Evolutionary conservation across 92 coral and sea anemone species (phyloP), one percentile per base, ranked within the genome.

Genomic region (Galaxea fascicularis): DNA sequence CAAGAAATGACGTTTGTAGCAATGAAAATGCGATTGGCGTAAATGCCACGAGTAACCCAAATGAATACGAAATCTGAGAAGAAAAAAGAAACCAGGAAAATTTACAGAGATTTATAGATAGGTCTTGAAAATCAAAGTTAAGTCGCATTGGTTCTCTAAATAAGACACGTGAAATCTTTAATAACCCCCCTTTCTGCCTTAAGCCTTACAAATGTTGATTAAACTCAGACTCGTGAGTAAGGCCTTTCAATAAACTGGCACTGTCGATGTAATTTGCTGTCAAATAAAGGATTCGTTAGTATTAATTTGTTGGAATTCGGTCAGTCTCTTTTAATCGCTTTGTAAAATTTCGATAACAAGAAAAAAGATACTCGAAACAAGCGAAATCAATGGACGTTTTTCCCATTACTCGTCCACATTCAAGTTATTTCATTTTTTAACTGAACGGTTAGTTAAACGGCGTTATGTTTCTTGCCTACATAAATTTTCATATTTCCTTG

Each of bases 261-360:
- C 15, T 64, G 52, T 14, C 27, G 12, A 21, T 54, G 80, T 51
- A 35, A 51, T 75, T 4, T 24, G 18, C 12, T 31, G 67, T 54
- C 68, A 75, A 75, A 75, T 22, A 57, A 12, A n/a, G 67, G 16
- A 17, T 21, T 27, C 28, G 57, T 75, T 54, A 3, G 57, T 3
- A 56, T 75, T 54, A 75, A 56, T 75, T 26, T 56, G 67, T 75
- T 75, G 57, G 51, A 54, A 30, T 57, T 75, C 66, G 68, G 31
- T 75, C 30, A 49, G 29, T 31, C 45, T 53, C 31, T n/a, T 56
- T 54, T 58, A 57, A 75, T 30, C 39, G 51, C 80, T 15, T n/a
- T 4, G 3, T 35, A 35, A 35, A 35, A 2, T 35, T 35, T 35
- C 6, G 8, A 2, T 59, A n/a, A 6, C 0, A 27, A 59, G 12